These are phyloP conservation scores for Gallinago solitaria DNA, from an alignment of 2,797 vertebrate genomes.

Conservation along the genomic window DNA sequence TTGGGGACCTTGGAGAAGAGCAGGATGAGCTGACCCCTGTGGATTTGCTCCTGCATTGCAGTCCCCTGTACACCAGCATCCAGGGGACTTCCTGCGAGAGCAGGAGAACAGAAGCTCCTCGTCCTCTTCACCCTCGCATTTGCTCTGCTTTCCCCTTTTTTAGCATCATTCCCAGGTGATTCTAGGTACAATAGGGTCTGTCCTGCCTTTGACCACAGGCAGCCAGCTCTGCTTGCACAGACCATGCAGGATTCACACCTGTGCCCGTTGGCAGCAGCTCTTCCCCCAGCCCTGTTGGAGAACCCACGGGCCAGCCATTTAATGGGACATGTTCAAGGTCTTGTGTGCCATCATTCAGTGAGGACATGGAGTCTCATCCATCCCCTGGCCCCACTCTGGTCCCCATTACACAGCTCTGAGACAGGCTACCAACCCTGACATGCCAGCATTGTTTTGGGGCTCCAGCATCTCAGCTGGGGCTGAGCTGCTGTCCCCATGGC, in stretches of 20 bases:
- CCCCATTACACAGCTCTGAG: not conserved
- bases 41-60: not conserved
- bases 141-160: not conserved
- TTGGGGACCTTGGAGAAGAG: not conserved
- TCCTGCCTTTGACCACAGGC: not conserved
- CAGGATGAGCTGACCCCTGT: not conserved
- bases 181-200: not conserved
- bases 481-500: not conserved
- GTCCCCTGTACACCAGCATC: not conserved
- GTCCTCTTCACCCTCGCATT: not conserved
- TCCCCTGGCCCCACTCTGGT: not conserved
- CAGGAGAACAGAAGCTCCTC: not conserved
- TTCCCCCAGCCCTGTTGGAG: not conserved
- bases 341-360: not conserved
- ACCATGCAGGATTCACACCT: not conserved
- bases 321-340: not conserved
- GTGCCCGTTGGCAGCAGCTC: accelerated
- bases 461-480: not conserved
- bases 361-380: not conserved
- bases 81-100: not conserved
- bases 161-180: not conserved
- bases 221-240: not conserved
- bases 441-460: not conserved
- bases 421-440: not conserved
- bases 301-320: not conserved